phyloP scores from a whole-genome alignment of 2,888 invertebrate genomes.

The Vanessa cardui region DNA sequence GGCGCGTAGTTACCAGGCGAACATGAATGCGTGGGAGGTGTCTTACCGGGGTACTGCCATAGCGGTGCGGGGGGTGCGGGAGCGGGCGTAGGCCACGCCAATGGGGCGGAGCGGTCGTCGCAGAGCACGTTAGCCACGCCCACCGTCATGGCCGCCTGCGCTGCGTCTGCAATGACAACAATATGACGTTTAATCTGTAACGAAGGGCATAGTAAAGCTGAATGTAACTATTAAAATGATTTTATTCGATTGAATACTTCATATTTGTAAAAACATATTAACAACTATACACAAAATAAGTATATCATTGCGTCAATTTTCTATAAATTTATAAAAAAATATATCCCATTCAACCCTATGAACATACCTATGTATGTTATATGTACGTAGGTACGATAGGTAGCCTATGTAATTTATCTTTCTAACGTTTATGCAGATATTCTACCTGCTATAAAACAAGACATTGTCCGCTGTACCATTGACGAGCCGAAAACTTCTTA shows the following conservation, averaged over 20 bases:
- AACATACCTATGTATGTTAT: too few relatives aligned
- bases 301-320: too few relatives aligned
- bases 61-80: slow-evolving; percentile 86
- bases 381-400: too few relatives aligned
- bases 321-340: too few relatives aligned
- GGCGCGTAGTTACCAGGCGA: slow-evolving; percentile 81
- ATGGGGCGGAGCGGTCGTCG: slow-evolving; percentile 84
- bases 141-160: slow-evolving; percentile 86
- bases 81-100: slow-evolving; percentile 82
- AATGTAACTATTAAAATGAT: slow-evolving; percentile 20
- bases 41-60: slow-evolving; percentile 90
- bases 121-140: slow-evolving; percentile 86
- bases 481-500: too few relatives aligned
- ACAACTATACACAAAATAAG: too few relatives aligned
- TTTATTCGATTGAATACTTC: not conserved
- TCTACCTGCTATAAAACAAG: too few relatives aligned
- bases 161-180: slow-evolving; percentile 81
- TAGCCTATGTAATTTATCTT: too few relatives aligned
- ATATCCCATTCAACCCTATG: too few relatives aligned
- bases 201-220: slow-evolving; percentile 49
- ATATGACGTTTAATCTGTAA: slow-evolving; percentile 56
- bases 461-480: too few relatives aligned
- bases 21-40: slow-evolving; percentile 74
- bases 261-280: too few relatives aligned
- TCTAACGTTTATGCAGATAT: too few relatives aligned